Percentiles rank a stretch among this genome's conserved stretches.
Evolutionary conservation across 2,888 invertebrate genomes (phyloP).

Genomic region (Mythimna impura): DNA sequence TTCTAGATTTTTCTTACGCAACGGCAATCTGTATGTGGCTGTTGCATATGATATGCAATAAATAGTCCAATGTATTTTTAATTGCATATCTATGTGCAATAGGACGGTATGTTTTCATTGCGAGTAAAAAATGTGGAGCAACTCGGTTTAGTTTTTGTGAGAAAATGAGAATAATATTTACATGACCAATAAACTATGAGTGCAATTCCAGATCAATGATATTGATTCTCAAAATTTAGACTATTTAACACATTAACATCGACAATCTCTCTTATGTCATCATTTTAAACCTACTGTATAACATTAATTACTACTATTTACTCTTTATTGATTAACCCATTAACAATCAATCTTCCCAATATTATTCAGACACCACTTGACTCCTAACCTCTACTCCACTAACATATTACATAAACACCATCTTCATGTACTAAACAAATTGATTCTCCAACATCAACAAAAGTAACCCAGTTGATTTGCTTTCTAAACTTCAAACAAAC

Average conservation of each 20-base stretch:
- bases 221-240: background rate
- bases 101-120: constrained; percentile 12
- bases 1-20: constrained; percentile 52
- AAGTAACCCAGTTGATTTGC: constrained; percentile 56
- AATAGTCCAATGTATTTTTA: constrained; percentile 56
- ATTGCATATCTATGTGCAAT: constrained; percentile 55
- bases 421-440: constrained; percentile 39
- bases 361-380: constrained; percentile 22
- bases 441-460: constrained; percentile 30
- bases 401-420: constrained; percentile 28
- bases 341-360: constrained; percentile 13
- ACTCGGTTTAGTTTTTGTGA: constrained; percentile 12
- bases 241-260: background rate
- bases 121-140: constrained; percentile 27
- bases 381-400: constrained; percentile 30
- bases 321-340: constrained; percentile 15
- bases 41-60: constrained; percentile 52
- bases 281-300: background rate
- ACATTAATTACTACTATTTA: constrained; percentile 3
- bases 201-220: background rate
- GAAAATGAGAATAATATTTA: background rate
- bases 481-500: constrained; percentile 63
- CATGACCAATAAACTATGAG: background rate
- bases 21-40: constrained; percentile 38
- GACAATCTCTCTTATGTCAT: too few species aligned